Evolutionary conservation across 2,888 invertebrate species (phyloP), one percentile per base, ranked within the genome.

Genomic region (Andrena praecox): DNA sequence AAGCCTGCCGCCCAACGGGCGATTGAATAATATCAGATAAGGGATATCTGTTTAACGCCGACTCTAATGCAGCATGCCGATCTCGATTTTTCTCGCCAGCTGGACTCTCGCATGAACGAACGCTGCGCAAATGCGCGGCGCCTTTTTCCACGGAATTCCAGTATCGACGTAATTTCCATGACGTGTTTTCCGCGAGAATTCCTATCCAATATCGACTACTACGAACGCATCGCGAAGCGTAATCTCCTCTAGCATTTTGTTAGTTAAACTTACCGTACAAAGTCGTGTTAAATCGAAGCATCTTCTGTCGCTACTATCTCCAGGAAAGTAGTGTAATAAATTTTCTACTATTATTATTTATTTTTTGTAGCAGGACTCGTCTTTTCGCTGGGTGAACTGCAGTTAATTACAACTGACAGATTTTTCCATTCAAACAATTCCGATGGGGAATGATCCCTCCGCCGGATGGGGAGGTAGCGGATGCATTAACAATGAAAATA

Each of bases 21-120:
- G 74, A 80, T 80, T 54, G 80, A 80, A 80, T 74, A 80, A 64
- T 80, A 81, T 70, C 73, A 33, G 81, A 81, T 81, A 81, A 80
- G 80, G n/a, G 63, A 42, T 64, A 64, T 73, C 73, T 29, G 10
- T 62, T 71, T 60, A 64, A 74, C 63, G 59, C 72, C 72, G 68
- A 27, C 72, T 56, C 72, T 80, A 72, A 50, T 68, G 62, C 62
- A 77, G 54, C 63, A 63, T 52, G 56, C 72, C 67, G 35, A 78
- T 72, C 78, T 16, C 56, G 50, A 64, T 20, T 56, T 74, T 80
- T 74, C 27, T 27, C 42, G 16, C 54, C 3, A 16, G 8, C 27
- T 24, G 16, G 50, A 52, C 31, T 71, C 76, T 42, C 69, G 76
- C 79, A n/a, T 76, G 59, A 64, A 70, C 35, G 77, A 77, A 35